Conservation (phyloP, 2,797 vertebrate genomes). For the Gila robusta region DNA sequence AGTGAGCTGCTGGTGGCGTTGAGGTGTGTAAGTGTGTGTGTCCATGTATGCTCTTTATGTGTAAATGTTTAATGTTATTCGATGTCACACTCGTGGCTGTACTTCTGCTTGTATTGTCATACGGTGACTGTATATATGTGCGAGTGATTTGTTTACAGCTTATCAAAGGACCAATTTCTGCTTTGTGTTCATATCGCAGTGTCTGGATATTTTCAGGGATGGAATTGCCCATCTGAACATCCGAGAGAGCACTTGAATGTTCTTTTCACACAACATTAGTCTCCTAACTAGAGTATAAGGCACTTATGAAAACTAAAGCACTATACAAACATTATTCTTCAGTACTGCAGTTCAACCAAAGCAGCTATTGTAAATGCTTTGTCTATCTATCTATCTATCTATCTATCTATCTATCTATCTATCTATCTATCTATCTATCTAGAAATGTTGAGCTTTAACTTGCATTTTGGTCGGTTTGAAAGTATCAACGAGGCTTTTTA, state of each 20-base stretch:
- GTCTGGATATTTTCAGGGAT: conserved; percentile 21
- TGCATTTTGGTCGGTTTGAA: too few species aligned
- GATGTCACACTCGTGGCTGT: background rate
- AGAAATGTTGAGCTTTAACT: too few species aligned
- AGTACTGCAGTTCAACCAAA: background rate
- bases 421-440: background rate
- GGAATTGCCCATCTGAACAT: conserved; percentile 35
- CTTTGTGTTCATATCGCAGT: conserved; percentile 16
- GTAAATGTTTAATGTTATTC: background rate
- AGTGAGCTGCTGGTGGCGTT: conserved; percentile 30
- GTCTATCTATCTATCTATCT: too few species aligned
- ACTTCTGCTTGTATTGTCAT: conserved; percentile 8
- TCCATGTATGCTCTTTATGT: conserved; percentile 11
- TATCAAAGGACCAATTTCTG: conserved; percentile 40
- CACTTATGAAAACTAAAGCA: conserved; percentile 26
- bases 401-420: background rate
- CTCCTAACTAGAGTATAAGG: conserved; percentile 20
- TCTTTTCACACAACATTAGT: conserved; percentile 46
- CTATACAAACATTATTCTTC: conserved; percentile 31
- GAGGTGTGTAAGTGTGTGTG: conserved; percentile 23
- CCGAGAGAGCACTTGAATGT: conserved; percentile 36
- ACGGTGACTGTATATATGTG: conserved; percentile 3
- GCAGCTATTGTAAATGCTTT: conserved; percentile 17
- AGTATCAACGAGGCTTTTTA: background rate
- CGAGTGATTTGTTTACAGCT: conserved; percentile 34